Base-by-base conservation (phyloP, 2,888 invertebrate species). In the Ophion costatus region DNA sequence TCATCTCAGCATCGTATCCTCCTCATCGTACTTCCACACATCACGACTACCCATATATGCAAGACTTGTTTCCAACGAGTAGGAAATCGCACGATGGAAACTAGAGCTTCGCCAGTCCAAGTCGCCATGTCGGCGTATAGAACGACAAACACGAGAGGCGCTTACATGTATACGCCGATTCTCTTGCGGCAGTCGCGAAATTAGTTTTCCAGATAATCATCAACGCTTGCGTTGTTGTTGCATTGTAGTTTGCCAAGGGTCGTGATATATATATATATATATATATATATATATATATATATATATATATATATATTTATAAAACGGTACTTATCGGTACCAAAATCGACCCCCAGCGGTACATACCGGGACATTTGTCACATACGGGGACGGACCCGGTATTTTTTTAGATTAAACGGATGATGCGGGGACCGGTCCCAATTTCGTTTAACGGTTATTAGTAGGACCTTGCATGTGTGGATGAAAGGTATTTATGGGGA, bases 181-280 rank as follows among this genome's bases (percentile, higher is more conserved):
- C 74, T 78, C 77, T 63, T 82, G 77, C 81, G 90, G 91, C 91
- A 90, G 90, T 91, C 91, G 90, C 91, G 91, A 93, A 93, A 93
- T 93, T 93, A 93, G 93, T 93, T 93, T 93, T 93, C 92, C 92
- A 92, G 93, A 93, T 93, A 93, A 93, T 93, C 92, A 93, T 93
- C 93, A 91, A 79, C 90, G 90, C 91, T 78, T 90, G 92, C 92
- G 93, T 93, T 93, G 93, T 93, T 86, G 89, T 88, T 89, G 88
- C 90, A 87, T 90, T 90, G 88, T 89, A 89, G 88, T 89, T 90
- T 88, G 86, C 88, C 82, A 81, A 29, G 24, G 22, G 38, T 14
- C 33, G 57, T 29, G 14, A n/a, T 71, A 71, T 71, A 71, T n/a
- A 33, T 57, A 24, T 73, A 73, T 22, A 42, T 61, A 11, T 24